phyloP scores from a whole-genome alignment of 2,888 invertebrate species.

The Cordilura impudica region DNA sequence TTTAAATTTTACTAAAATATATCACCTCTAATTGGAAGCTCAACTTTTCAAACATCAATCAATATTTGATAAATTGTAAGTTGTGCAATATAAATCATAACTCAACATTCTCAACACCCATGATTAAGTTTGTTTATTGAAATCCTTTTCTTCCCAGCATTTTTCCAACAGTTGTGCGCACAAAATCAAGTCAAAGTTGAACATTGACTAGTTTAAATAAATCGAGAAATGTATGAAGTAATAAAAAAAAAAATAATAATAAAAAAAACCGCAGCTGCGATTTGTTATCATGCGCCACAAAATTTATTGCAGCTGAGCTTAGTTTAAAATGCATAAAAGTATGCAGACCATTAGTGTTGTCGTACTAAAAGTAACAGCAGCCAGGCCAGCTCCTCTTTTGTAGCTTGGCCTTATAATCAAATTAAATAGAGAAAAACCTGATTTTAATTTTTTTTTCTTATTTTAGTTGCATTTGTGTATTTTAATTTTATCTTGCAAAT shows the following conservation, averaged over 20 bases:
- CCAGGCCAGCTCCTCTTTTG: constrained; percentile 9
- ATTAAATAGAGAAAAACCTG: constrained; percentile 47
- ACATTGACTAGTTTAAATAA: constrained; percentile 51
- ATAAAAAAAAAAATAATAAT: constrained; percentile 16
- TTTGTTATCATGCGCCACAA: constrained; percentile 59
- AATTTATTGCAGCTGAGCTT: constrained; percentile 56
- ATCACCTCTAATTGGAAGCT: no score
- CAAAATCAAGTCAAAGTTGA: constrained; percentile 59
- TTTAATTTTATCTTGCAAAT: constrained; percentile 33
- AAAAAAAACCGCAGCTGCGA: constrained; percentile 55
- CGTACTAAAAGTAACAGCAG: background rate
- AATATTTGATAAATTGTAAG: constrained; percentile 11
- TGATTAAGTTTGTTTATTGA: constrained; percentile 11
- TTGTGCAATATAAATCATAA: constrained; percentile 34
- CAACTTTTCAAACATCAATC: constrained; percentile 19
- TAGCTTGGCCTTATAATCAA: constrained; percentile 13
- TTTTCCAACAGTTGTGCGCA: constrained; percentile 15
- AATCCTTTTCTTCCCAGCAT: constrained; percentile 24
- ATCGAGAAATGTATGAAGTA: constrained; percentile 51
- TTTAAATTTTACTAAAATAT: no score
- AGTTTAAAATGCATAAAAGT: constrained; percentile 28
- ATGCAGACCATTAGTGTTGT: constrained; percentile 45
- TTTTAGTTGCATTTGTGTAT: constrained; percentile 27
- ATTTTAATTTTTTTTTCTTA: constrained; percentile 41
- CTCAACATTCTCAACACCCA: constrained; percentile 29